Base-by-base conservation (phyloP, 2,888 invertebrate species). In the Gryllus longicercus region DNA sequence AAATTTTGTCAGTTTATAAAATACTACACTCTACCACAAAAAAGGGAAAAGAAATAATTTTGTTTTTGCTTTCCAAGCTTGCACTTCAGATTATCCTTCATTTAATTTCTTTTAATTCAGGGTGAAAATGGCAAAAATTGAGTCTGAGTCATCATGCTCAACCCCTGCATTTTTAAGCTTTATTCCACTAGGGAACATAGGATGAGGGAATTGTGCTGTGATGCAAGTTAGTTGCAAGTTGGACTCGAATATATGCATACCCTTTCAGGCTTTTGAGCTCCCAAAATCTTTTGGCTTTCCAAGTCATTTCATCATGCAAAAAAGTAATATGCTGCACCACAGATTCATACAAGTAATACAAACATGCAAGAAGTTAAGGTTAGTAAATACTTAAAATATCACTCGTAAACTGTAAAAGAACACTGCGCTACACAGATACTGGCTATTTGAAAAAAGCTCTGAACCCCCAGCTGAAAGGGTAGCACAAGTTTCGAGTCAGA, bases 391-490 rank as follows among this genome's bases (percentile, higher is more conserved):
- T 74, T 18, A 38, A 18, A 51, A 23, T 49, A 50, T n/a, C 21
- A 51, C 16, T 50, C 5, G 23, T 78, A n/a, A 78, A 78, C 10
- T 50, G 5, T 78, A 78, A 78, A 50, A 50, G 38, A 50, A 51
- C 21, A n/a, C 14, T 49, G 49, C 11, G 21, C 77, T n/a, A 77
- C 10, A 78, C 25, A 16, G 16, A 50, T 50, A 63, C 63, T 63
- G 63, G 63, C 63, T 18, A 63, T n/a, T 63, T n/a, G 18, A 79
- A 76, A 75, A 25, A n/a, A 77, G 23, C 77, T 77, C 81, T 76
- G 25, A 81, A 74, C 74, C 75, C 79, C 79, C 76, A 78, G 81
- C 80, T 81, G 81, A 81, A 81, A 81, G 81, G 80, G 80, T 80
- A 80, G 81, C 81, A 79, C 78, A 80, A 80, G 75, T 80, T 74